Base-by-base conservation (phyloP, 30 jellyfish, hydroid and myxozoan genomes). In the Aurelia sp. region DNA sequence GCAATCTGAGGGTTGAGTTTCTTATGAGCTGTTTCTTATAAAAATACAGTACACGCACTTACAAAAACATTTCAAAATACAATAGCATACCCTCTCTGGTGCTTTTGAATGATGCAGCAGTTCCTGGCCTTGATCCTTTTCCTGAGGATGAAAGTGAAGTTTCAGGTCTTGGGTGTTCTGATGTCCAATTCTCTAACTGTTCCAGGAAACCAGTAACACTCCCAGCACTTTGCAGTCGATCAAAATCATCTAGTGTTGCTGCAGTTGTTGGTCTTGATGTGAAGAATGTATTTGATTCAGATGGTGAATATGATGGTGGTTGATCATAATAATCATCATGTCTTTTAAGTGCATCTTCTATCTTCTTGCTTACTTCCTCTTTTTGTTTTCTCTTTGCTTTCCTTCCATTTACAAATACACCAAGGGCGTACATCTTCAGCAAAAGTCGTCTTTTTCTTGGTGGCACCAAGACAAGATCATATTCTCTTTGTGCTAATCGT, bases 341-440 rank as follows among this genome's bases (percentile, higher is more conserved):
- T 63, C 88, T 88, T 71, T 69, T 88, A 13, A 88, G 80, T 27
- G 96, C 96, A 61, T 78, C 96, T 70, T 88, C 86, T 7, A 88
- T 91, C 53, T 67, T 74, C 71, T 69, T 78, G 35, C 91, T 60
- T 5, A 71, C 83, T 51, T 79, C 96, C 27, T 86, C 90, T 57
- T 78, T 75, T 66, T 70, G 91, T 47, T 78, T 78, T 80, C 91
- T 85, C 24, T 75, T 64, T 60, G 78, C 20, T 30, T 67, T 75
- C 67, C 91, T 92, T 21, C 95, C 94, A 61, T 87, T 87, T 3
- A 92, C 91, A 71, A 92, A 92, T 16, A 94, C 93, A 51, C 98
- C 90, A 57, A 94, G 88, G 21, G 88, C 92, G 66, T 94, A 94
- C 98, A 94, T 88, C 73, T 94, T 94, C 66, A 94, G 94, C 52